These are phyloP conservation scores for Bos javanicus DNA, from an alignment of 2,113 vertebrate genomes.

Conservation along the genomic window DNA sequence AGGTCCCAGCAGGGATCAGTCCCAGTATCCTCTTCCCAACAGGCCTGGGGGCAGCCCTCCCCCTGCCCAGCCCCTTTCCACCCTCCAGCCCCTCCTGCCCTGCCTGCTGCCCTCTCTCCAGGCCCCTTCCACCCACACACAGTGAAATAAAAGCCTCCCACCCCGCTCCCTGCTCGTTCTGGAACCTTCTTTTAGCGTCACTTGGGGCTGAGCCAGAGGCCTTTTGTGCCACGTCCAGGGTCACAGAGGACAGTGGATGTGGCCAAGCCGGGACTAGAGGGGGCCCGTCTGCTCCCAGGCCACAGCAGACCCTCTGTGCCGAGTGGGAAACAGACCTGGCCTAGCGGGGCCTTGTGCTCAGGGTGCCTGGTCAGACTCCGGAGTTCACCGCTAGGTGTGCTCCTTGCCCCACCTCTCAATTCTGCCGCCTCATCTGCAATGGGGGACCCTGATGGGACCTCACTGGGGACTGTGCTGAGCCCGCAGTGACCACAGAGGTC, in stretches of 20 bases:
- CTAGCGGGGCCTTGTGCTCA: not conserved
- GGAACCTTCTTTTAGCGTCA: not conserved
- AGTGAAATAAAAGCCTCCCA: constrained; percentile 66
- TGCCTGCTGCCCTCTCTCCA: constrained; percentile 26
- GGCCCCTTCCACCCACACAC: not conserved
- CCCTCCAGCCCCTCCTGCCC: not conserved
- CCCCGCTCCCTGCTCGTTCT: not conserved
- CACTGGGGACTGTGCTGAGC: not conserved
- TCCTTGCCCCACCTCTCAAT: not conserved
- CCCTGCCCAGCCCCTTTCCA: not conserved
- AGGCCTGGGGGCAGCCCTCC: constrained; percentile 19
- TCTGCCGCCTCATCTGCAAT: not conserved
- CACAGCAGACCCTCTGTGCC: not conserved
- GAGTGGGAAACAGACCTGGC: not conserved
- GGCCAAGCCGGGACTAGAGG: too few relatives aligned
- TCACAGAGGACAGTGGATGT: rapidly evolving
- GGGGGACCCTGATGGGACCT: not conserved
- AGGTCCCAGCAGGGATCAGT: not conserved
- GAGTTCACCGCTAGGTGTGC: too few relatives aligned
- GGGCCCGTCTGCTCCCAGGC: not conserved
- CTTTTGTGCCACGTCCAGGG: not conserved
- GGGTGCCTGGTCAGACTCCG: not conserved
- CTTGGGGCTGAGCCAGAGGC: not conserved
- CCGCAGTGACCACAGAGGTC: not conserved
- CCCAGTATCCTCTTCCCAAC: not conserved